Percentiles rank a stretch among this genome's conserved stretches.
Evolutionary conservation across 2,888 invertebrate species (phyloP).

Genomic region (Pyrochroa serraticornis): DNA sequence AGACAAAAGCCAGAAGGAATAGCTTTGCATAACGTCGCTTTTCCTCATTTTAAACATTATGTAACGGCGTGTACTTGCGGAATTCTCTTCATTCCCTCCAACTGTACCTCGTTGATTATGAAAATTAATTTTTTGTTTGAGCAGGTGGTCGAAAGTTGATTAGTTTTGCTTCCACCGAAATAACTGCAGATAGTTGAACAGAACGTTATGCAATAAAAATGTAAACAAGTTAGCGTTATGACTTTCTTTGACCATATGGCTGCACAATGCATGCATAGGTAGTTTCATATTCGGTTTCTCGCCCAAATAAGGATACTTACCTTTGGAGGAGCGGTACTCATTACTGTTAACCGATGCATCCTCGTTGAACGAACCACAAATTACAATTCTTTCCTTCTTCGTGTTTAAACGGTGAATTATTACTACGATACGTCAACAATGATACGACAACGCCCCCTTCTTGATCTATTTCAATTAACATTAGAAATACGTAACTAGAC

Average conservation of each 20-base stretch:
- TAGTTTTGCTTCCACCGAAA: too few species aligned
- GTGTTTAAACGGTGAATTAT: too few species aligned
- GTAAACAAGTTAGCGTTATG: conserved; percentile 7
- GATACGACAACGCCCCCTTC: background rate
- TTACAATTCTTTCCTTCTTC: background rate
- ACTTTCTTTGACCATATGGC: conserved; percentile 29
- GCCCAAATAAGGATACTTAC: conserved; percentile 24
- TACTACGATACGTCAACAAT: background rate
- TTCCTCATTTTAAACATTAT: too few species aligned
- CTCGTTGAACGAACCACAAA: background rate
- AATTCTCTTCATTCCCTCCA: too few species aligned
- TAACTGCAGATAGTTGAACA: background rate
- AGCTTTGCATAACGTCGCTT: too few species aligned
- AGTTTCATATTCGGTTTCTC: conserved; percentile 27
- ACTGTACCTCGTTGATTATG: too few species aligned
- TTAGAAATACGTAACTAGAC: too few species aligned
- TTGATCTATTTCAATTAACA: background rate
- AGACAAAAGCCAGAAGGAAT: too few species aligned
- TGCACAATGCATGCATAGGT: conserved; percentile 16
- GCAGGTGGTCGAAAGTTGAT: too few species aligned
- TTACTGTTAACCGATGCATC: conserved; percentile 16
- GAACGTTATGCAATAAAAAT: conserved; percentile 8
- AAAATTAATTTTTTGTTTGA: too few species aligned
- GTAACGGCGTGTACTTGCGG: too few species aligned
- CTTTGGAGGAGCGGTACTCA: conserved; percentile 25